A percentile compares a stretch with the other conserved stretches of the same genome.
These are phyloP conservation scores for Scaptomyza flava DNA, from an alignment of 2,888 invertebrate genomes.

Conservation along the genomic window DNA sequence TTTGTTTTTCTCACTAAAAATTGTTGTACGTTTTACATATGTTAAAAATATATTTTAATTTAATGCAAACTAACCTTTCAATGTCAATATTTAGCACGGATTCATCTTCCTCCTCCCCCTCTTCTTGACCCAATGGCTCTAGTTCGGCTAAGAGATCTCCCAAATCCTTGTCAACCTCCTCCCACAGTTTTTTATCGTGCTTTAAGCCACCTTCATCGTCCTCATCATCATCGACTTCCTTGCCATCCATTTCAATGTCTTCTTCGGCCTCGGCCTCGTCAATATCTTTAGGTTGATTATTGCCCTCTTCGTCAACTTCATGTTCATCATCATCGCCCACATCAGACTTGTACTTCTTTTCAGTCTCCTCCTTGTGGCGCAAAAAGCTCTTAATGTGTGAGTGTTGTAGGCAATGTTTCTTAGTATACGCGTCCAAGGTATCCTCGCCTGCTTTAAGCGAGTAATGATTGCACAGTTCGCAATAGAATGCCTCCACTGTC, in stretches of 20 bases:
- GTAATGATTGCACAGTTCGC: slow-evolving; percentile 92
- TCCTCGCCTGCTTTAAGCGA: slow-evolving; percentile 87
- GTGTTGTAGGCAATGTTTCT: slow-evolving; percentile 90
- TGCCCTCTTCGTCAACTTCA: slow-evolving; percentile 41
- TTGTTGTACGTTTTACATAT: background rate
- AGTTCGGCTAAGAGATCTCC: slow-evolving; percentile 90
- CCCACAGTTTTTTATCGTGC: slow-evolving; percentile 90
- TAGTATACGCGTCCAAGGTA: slow-evolving; percentile 87
- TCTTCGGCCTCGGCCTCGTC: slow-evolving; percentile 86
- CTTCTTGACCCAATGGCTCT: slow-evolving; percentile 87
- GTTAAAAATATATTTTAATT: background rate
- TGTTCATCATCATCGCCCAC: slow-evolving; percentile 55
- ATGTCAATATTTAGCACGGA: slow-evolving; percentile 85
- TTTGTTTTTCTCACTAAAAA: slow-evolving; percentile 86
- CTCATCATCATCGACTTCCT: slow-evolving; percentile 85
- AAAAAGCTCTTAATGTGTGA: slow-evolving; percentile 91
- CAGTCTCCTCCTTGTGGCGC: slow-evolving; percentile 91
- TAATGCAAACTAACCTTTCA: slow-evolving; percentile 84
- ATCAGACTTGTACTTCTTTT: slow-evolving; percentile 86
- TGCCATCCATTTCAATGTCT: slow-evolving; percentile 40
- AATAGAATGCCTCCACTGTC: slow-evolving; percentile 91
- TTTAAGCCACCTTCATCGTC: slow-evolving; percentile 86
- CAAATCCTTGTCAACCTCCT: slow-evolving; percentile 92
- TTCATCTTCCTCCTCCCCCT: slow-evolving; percentile 89
- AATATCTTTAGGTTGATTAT: slow-evolving; percentile 54